Base-by-base conservation (phyloP, 2,888 invertebrate species). In the Yponomeuta malinellus region DNA sequence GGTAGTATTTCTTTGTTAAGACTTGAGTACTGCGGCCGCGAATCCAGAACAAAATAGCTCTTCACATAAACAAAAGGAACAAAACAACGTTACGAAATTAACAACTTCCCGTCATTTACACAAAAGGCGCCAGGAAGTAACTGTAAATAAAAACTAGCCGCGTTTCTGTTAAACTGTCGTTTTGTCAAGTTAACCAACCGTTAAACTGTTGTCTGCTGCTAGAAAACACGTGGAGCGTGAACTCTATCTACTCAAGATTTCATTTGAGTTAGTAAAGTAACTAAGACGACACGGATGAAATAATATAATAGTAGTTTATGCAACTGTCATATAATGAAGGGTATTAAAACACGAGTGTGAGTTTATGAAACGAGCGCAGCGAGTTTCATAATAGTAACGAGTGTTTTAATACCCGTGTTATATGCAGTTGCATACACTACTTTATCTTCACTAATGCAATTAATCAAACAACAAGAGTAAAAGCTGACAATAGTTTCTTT, bases 121-220 rank as follows among this genome's bases (percentile, higher is more conserved):
- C 52, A 59, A 59, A 59, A 12, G 52, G 52, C 15, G 52, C 15
- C 52, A 12, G 52, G 52, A 59, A 59, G 52, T 59, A 59, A 59
- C 52, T 5, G 52, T 59, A 59, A 59, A 59, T 59, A 59, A 59
- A 59, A 59, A 59, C 52, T 59, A 15, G 15, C 52, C 52, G 15
- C 52, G 15, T 9, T 15, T 59, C 52, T 59, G 52, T 59, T 59
- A 59, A 59, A 59, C 52, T 59, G 52, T 59, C 52, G 52, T 59
- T 59, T 59, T 59, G 52, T 59, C 15, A 59, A 59, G 52, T 59
- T 59, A 59, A 59, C 52, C 52, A 59, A 59, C 52, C 52, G 52
- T 59, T 59, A 59, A 59, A 59, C 52, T 8, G 52, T 2, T 59
- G 15, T 59, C 15, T 15, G 52, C 52, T 59, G 52, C 52, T 59